Conservation (phyloP, 2,888 invertebrate species). For the Pristionchus maxplancki region DNA sequence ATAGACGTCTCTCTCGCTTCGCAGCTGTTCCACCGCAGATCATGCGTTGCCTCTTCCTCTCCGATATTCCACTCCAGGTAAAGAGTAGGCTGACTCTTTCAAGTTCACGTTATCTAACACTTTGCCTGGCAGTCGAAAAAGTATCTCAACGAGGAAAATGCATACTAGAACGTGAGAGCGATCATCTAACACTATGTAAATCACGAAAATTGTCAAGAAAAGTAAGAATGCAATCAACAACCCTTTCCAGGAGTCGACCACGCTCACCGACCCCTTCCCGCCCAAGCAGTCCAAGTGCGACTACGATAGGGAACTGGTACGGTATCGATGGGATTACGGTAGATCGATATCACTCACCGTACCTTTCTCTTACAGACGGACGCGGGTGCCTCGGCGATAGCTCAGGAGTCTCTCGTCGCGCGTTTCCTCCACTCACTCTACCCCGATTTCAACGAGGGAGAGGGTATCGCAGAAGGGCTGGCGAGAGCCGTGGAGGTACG, state of each 20-base stretch:
- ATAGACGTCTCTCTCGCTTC: conserved; percentile 35
- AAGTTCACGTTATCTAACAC: too few species aligned
- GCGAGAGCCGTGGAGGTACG: conserved; percentile 17
- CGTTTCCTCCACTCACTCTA: conserved; percentile 53
- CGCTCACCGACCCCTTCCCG: conserved; percentile 47
- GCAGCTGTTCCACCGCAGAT: conserved; percentile 10
- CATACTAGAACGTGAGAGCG: too few species aligned
- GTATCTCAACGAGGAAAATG: too few species aligned
- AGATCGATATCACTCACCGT: background rate
- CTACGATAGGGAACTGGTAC: conserved; percentile 20
- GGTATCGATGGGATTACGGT: background rate
- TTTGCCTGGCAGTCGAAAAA: too few species aligned
- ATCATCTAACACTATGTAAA: too few species aligned
- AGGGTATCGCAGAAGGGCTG: conserved; percentile 1
- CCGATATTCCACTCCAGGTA: background rate
- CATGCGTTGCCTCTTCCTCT: conserved; percentile 14
- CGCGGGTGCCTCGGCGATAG: background rate
- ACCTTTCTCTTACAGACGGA: background rate
- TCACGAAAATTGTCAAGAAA: too few species aligned
- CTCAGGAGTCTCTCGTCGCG: conserved; percentile 12
- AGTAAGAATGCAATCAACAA: too few species aligned
- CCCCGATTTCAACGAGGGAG: conserved; percentile 50
- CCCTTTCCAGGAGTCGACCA: background rate
- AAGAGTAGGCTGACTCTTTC: background rate
- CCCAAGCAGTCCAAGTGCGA: conserved; percentile 20